These are phyloP conservation scores for Paradisaea rubra DNA, from an alignment of 2,113 vertebrate genomes.

Conservation along the genomic window DNA sequence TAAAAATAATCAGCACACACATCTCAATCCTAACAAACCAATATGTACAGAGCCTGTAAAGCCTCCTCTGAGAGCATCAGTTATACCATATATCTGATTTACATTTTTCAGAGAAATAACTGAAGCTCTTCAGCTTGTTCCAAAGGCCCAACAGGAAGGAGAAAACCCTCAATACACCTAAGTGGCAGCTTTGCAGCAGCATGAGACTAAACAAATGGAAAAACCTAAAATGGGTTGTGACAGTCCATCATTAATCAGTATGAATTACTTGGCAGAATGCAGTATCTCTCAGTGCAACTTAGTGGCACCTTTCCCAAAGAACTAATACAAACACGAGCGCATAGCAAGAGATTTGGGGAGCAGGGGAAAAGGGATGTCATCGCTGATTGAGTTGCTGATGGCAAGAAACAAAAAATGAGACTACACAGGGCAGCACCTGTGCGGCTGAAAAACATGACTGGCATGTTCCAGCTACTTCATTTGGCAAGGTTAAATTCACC, in stretches of 20 bases:
- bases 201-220: slow-evolving; percentile 57
- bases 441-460: slow-evolving; percentile 29
- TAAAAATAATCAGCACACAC: not conserved
- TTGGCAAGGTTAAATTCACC: slow-evolving; percentile 30
- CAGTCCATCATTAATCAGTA: slow-evolving; percentile 53
- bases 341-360: not conserved
- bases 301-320: slow-evolving; percentile 55
- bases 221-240: slow-evolving; percentile 32
- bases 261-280: slow-evolving; percentile 41
- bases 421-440: slow-evolving; percentile 39
- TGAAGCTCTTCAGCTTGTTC: slow-evolving; percentile 9
- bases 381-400: slow-evolving; percentile 11
- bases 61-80: slow-evolving; percentile 11
- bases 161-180: slow-evolving; percentile 14
- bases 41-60: not conserved
- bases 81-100: not conserved
- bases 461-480: slow-evolving; percentile 43
- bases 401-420: slow-evolving; percentile 36
- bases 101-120: slow-evolving; percentile 36
- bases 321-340: slow-evolving; percentile 19
- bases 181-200: slow-evolving; percentile 12
- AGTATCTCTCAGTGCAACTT: slow-evolving; percentile 8
- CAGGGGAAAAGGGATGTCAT: slow-evolving; percentile 37
- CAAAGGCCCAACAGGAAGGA: not conserved
- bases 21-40: slow-evolving; percentile 2